phyloP scores from a whole-genome alignment of 2,113 vertebrate species.

The Emydura subglobosa region DNA sequence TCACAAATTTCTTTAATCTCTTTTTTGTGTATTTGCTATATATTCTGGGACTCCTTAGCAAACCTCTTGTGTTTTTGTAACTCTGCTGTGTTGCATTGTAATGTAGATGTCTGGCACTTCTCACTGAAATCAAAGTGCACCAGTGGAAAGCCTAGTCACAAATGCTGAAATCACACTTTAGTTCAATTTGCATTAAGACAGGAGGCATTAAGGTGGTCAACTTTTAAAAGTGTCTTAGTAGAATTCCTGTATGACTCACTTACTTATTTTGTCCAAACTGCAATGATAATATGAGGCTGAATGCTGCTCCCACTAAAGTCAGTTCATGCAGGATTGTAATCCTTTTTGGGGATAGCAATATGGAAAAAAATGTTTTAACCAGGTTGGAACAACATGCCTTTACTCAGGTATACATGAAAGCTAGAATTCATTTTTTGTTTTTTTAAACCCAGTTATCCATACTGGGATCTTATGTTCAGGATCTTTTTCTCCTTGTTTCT shows the following conservation, averaged over 20 bases:
- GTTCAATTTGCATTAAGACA: conserved; percentile 37
- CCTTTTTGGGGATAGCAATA: neutral
- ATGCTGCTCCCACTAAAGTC: rapidly evolving
- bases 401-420: neutral
- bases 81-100: conserved; percentile 40
- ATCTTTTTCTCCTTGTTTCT: too few relatives aligned
- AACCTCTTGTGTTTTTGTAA: conserved; percentile 48
- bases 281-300: rapidly evolving
- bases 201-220: neutral
- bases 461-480: neutral
- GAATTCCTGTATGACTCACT: neutral
- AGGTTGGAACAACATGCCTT: neutral
- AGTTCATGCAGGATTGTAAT: neutral
- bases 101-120: conserved; percentile 67
- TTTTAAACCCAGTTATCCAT: neutral
- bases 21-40: conserved; percentile 39
- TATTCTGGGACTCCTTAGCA: conserved; percentile 35
- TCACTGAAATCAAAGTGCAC: conserved; percentile 40
- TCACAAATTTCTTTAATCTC: conserved; percentile 45
- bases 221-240: neutral
- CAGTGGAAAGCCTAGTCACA: conserved; percentile 41
- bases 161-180: conserved; percentile 39
- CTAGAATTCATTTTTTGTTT: neutral
- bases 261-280: neutral
- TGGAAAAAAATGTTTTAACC: neutral